Evolutionary conservation across 2,113 vertebrate species (phyloP).

Genomic region (Cheilinus undulatus): DNA sequence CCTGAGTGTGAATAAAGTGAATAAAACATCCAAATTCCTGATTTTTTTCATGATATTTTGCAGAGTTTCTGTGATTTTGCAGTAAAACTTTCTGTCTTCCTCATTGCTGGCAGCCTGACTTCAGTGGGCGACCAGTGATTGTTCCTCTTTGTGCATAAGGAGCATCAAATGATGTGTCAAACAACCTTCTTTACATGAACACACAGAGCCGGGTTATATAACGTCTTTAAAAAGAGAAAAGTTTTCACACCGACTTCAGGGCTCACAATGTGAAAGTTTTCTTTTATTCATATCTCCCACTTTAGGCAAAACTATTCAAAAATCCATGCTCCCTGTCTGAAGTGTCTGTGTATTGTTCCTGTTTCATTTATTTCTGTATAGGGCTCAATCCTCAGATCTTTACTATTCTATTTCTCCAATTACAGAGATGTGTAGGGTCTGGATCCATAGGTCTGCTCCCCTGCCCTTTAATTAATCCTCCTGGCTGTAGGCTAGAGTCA

Average conservation of each 20-base stretch:
- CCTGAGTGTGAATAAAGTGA: no score
- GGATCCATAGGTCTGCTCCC: constrained; percentile 40
- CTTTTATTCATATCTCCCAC: background rate
- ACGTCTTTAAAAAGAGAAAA: background rate
- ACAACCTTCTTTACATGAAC: background rate
- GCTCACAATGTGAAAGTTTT: background rate
- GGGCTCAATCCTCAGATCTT: constrained; percentile 18
- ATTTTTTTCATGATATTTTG: no score
- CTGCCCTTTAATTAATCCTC: constrained; percentile 58
- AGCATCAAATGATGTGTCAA: background rate
- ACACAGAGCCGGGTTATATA: background rate
- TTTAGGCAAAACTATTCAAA: background rate
- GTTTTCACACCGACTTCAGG: background rate
- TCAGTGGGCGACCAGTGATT: background rate
- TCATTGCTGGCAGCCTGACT: background rate
- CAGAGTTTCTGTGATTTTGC: no score
- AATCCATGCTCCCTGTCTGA: background rate
- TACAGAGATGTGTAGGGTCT: constrained; percentile 31
- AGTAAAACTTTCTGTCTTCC: background rate
- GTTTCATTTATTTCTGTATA: constrained; percentile 21
- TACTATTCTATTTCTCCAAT: constrained; percentile 32
- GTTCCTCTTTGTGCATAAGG: background rate
- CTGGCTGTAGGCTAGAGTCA: constrained; percentile 42
- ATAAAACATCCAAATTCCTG: no score
- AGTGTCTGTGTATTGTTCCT: background rate